Evolutionary conservation across 2,113 vertebrate genomes (phyloP).

Genomic region (Oncorhynchus mykiss): DNA sequence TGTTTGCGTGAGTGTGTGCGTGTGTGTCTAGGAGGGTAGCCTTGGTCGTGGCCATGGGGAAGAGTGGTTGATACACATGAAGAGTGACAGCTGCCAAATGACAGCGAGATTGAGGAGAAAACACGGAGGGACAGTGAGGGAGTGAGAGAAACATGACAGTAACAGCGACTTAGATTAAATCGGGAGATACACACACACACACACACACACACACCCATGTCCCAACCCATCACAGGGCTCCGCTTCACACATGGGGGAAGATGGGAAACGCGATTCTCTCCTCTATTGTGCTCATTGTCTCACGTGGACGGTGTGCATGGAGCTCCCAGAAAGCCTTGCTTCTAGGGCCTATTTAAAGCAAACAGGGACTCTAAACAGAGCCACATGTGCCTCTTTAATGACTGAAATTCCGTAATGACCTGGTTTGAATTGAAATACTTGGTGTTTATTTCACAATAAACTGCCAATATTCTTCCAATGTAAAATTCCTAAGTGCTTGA

Average conservation of each 20-base stretch:
- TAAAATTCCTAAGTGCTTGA: conserved; percentile 59
- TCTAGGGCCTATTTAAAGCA: conserved; percentile 63
- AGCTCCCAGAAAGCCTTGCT: conserved; percentile 50
- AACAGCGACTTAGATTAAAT: conserved; percentile 87
- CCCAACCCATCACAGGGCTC: background rate
- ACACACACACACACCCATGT: background rate
- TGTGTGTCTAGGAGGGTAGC: conserved; percentile 48
- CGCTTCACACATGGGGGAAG: conserved; percentile 32
- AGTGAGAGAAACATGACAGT: conserved; percentile 88
- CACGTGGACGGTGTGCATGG: background rate
- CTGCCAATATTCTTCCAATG: conserved; percentile 62
- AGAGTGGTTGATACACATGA: conserved; percentile 74
- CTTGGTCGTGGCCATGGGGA: background rate
- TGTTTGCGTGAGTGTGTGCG: background rate
- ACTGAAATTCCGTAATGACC: conserved; percentile 73
- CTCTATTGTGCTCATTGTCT: conserved; percentile 25
- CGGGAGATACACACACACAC: conserved; percentile 25
- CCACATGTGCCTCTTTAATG: conserved; percentile 71
- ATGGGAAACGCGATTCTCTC: background rate
- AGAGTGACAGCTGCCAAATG: conserved; percentile 83
- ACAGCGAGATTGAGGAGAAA: conserved; percentile 81
- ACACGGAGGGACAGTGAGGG: conserved; percentile 79
- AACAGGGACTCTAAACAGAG: conserved; percentile 71
- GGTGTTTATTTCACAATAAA: conserved; percentile 66
- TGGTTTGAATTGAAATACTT: conserved; percentile 65